Base-by-base conservation (phyloP, 2,113 vertebrate genomes). In the Anser brachyrhynchus region DNA sequence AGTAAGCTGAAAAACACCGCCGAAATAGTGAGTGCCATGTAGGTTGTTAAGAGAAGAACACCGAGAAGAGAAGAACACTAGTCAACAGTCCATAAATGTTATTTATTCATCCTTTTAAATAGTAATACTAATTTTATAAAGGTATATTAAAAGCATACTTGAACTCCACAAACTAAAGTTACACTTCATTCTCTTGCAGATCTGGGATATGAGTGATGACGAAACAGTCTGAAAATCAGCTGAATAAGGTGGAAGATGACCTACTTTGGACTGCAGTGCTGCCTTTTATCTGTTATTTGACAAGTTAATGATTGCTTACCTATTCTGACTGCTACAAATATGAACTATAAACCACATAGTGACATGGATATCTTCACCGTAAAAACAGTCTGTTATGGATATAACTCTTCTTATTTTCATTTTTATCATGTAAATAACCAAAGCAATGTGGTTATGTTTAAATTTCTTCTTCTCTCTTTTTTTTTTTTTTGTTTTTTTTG, bases 201-300 rank as follows among this genome's bases (percentile, higher is more conserved):
- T 99, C 94, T 99, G 99, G 99, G 99, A 99, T 95, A 99, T 99
- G 99, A 99, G 99, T 5, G 99, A 99, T 26, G 99, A 99, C 12
- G 99, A 99, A 97, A 99, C 99, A 37, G 91, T 99, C 82, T 99
- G 97, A 99, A 81, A 20, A 52, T 46, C 52, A 52, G 46, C 19
- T 54, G 80, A 39, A 39, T 55, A 37, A 91, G 87, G 62, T 79
- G 72, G 90, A 96, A 61, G 95, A 92, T 80, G 80, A 57, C 89
- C 71, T 55, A 12, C 88, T 76, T 81, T 31, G 84, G 58, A n/a
- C 33, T 67, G 75, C 65, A 57, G 62, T 4, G 15, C 80, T 81
- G 84, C 93, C 85, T 94, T 97, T 95, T 62, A 57, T 86, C 92
- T 82, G 13, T 61, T 62, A 33, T 51, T 46, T 57, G 83, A 74